A percentile compares a stretch with the other conserved stretches of the same genome.
Conservation (phyloP, 2,113 vertebrate species). For the Vicugna pacos region DNA sequence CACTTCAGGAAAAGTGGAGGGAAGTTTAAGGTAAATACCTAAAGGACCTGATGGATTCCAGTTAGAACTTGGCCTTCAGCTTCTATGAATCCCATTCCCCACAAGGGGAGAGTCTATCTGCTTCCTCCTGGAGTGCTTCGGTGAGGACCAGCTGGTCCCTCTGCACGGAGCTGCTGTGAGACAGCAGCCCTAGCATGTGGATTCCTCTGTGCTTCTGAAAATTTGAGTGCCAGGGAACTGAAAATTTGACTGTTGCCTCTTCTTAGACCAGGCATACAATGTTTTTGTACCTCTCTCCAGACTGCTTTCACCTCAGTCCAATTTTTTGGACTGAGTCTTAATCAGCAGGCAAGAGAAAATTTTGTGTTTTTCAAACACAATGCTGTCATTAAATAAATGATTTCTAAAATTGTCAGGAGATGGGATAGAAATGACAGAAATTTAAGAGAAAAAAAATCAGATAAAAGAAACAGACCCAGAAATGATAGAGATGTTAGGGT, state of each 20-base stretch:
- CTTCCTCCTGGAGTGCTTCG: background rate
- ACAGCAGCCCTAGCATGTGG: background rate
- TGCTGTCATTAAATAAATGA: background rate
- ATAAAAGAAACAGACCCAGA: background rate
- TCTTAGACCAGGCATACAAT: background rate
- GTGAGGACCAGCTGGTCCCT: accelerated
- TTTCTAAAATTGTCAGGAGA: background rate
- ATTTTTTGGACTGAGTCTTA: background rate
- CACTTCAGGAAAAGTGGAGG: background rate
- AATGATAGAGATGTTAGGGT: background rate
- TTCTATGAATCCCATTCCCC: accelerated
- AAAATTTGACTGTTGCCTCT: background rate
- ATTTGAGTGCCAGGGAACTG: background rate
- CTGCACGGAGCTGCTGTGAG: too few species aligned
- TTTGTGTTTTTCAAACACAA: background rate
- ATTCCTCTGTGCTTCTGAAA: background rate
- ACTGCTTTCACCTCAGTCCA: background rate
- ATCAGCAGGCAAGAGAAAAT: background rate
- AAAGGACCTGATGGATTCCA: background rate
- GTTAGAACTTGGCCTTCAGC: background rate
- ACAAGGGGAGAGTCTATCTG: accelerated
- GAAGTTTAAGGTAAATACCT: background rate
- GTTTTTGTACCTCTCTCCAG: background rate
- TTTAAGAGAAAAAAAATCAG: background rate
- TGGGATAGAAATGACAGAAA: background rate